Evolutionary conservation across 2,888 invertebrate species (phyloP).

Genomic region (Melolontha melolontha): DNA sequence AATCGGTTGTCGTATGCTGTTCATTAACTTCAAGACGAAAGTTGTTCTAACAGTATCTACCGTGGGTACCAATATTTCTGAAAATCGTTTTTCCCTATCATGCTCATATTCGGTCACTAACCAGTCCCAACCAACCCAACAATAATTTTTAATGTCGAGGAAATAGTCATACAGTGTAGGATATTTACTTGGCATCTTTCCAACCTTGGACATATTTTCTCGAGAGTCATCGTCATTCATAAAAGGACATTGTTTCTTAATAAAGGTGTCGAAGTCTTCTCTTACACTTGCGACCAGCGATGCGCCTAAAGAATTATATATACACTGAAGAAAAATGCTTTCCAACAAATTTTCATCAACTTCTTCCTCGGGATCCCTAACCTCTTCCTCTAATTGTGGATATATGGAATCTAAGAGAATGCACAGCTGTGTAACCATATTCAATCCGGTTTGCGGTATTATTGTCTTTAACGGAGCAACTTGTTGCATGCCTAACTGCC

Average conservation of each 20-base stretch:
- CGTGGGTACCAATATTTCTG: slow-evolving; percentile 90
- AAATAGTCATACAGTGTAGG: slow-evolving; percentile 86
- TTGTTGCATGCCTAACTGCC: slow-evolving; percentile 80
- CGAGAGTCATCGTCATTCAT: slow-evolving; percentile 75
- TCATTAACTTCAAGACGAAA: slow-evolving; percentile 83
- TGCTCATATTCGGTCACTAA: slow-evolving; percentile 83
- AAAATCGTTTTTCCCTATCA: slow-evolving; percentile 76
- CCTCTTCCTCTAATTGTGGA: slow-evolving; percentile 64
- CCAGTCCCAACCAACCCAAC: slow-evolving; percentile 90
- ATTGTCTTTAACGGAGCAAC: slow-evolving; percentile 82
- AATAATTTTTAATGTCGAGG: slow-evolving; percentile 73
- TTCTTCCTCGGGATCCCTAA: slow-evolving; percentile 65
- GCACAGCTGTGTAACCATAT: slow-evolving; percentile 88
- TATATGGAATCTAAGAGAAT: slow-evolving; percentile 82
- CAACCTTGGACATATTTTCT: slow-evolving; percentile 73
- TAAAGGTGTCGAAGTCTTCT: slow-evolving; percentile 80
- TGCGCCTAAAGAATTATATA: slow-evolving; percentile 90
- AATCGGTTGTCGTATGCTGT: slow-evolving; percentile 73
- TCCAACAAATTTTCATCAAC: slow-evolving; percentile 74
- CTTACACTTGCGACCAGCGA: slow-evolving; percentile 77
- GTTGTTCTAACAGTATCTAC: slow-evolving; percentile 86
- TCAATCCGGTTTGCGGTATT: slow-evolving; percentile 86
- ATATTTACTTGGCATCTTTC: slow-evolving; percentile 78
- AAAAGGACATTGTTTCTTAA: slow-evolving; percentile 81
- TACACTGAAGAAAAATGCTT: slow-evolving; percentile 78